Evolutionary conservation across 2,888 invertebrate genomes (phyloP).

Genomic region (Sesamia inferens): DNA sequence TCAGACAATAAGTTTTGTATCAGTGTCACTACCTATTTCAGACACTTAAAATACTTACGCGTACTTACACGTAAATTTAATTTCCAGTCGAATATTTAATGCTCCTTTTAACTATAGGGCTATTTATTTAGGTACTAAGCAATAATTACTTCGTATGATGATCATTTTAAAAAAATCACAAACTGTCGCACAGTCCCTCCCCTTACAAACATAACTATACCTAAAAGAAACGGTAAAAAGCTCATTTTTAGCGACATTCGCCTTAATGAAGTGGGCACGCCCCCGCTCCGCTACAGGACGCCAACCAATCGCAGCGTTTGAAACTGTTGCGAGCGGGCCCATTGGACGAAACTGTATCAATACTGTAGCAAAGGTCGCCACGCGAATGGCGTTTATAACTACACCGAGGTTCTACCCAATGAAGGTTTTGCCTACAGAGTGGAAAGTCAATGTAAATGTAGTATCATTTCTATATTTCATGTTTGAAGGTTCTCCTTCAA

Average conservation of each 20-base stretch:
- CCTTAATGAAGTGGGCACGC: conserved; percentile 70
- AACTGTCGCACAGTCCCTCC: conserved; percentile 21
- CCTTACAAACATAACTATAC: conserved; percentile 25
- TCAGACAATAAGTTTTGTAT: not conserved
- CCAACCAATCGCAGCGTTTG: conserved; percentile 69
- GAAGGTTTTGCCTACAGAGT: conserved; percentile 26
- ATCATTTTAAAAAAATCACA: not conserved
- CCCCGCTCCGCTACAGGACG: conserved; percentile 51
- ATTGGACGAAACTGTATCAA: conserved; percentile 63
- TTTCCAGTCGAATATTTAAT: not conserved
- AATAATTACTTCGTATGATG: not conserved
- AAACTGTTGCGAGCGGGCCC: conserved; percentile 63
- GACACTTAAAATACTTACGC: too few species aligned
- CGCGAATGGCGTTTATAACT: conserved; percentile 16
- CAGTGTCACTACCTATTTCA: not conserved
- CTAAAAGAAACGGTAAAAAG: conserved; percentile 38
- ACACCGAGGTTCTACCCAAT: conserved; percentile 40
- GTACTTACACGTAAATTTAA: too few species aligned
- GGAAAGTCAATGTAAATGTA: not conserved
- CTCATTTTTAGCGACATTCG: conserved; percentile 42
- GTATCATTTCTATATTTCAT: not conserved
- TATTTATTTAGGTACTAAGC: not conserved
- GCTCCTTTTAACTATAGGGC: too few species aligned
- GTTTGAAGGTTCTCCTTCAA: not conserved
- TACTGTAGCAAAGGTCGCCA: conserved; percentile 53